Percentiles rank a stretch among this genome's conserved stretches.
phyloP scores from a whole-genome alignment of 2,888 invertebrate genomes.

The Keiferia lycopersicella region DNA sequence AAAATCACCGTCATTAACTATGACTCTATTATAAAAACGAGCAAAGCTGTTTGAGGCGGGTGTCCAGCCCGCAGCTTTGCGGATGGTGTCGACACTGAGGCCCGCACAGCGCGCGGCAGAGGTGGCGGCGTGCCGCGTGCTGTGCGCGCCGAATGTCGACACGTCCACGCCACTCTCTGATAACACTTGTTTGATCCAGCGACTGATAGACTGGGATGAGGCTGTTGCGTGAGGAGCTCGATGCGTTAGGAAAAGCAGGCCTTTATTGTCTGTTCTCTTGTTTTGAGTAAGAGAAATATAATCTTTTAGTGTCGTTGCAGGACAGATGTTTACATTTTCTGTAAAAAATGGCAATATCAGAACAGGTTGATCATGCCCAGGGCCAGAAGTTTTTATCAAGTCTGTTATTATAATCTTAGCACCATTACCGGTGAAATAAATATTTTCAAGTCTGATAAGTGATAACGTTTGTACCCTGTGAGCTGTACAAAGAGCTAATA shows the following conservation, averaged over 20 bases:
- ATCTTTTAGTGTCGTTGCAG: no score
- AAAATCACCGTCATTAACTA: no score
- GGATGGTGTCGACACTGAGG: slow-evolving; percentile 9
- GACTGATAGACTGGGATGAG: no score
- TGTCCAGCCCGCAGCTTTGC: no score
- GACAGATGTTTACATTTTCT: slow-evolving; percentile 22
- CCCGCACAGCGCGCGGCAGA: slow-evolving; percentile 29
- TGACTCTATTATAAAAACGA: no score
- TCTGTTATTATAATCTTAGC: slow-evolving; percentile 19
- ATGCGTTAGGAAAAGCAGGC: slow-evolving; percentile 8
- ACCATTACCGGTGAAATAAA: slow-evolving; percentile 11
- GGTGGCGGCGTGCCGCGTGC: slow-evolving; percentile 32
- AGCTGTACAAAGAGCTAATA: no score
- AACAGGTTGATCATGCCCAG: slow-evolving; percentile 28
- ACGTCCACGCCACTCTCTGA: no score
- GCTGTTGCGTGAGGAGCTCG: no score
- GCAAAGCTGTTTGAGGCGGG: no score
- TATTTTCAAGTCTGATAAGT: slow-evolving; percentile 20
- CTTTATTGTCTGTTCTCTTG: slow-evolving; percentile 9
- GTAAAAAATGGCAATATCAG: slow-evolving; percentile 23
- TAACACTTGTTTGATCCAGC: no score
- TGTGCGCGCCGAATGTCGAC: no score
- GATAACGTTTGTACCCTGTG: no score
- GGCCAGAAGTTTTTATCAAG: slow-evolving; percentile 32
- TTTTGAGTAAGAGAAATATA: slow-evolving; percentile 18